Conservation (phyloP, 2,797 vertebrate species). For the Scolopax bukidnonensis region DNA sequence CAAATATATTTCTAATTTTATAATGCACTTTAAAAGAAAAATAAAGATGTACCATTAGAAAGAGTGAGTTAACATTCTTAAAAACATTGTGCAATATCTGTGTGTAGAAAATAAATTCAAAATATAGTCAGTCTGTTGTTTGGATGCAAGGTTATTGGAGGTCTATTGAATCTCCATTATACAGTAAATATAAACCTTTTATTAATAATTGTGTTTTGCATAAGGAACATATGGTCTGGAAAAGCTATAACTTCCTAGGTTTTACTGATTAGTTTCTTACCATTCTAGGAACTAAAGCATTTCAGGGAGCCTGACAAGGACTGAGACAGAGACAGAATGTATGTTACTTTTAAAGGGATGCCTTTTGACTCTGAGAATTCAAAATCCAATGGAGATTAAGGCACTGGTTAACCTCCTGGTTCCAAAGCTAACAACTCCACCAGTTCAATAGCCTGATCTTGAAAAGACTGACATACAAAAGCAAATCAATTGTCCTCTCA, state of each 20-base stretch:
- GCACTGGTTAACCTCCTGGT: rapidly evolving
- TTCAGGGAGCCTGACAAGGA: not conserved
- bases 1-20: not conserved
- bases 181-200: not conserved
- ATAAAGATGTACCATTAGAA: not conserved
- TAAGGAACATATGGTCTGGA: not conserved
- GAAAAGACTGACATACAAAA: not conserved
- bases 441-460: not conserved
- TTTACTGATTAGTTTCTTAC: not conserved
- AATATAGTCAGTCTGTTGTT: not conserved
- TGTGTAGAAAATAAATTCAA: not conserved
- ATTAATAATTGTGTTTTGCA: not conserved
- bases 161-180: not conserved
- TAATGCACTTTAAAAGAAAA: not conserved
- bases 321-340: not conserved
- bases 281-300: not conserved
- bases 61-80: not conserved
- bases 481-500: not conserved
- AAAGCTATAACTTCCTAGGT: not conserved
- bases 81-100: not conserved
- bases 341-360: not conserved
- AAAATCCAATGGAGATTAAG: not conserved
- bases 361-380: not conserved
- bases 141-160: not conserved
- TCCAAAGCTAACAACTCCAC: not conserved